Evolutionary conservation across 2,113 vertebrate genomes (phyloP), one percentile per base, ranked within the genome.

Genomic region (Myodes glareolus): DNA sequence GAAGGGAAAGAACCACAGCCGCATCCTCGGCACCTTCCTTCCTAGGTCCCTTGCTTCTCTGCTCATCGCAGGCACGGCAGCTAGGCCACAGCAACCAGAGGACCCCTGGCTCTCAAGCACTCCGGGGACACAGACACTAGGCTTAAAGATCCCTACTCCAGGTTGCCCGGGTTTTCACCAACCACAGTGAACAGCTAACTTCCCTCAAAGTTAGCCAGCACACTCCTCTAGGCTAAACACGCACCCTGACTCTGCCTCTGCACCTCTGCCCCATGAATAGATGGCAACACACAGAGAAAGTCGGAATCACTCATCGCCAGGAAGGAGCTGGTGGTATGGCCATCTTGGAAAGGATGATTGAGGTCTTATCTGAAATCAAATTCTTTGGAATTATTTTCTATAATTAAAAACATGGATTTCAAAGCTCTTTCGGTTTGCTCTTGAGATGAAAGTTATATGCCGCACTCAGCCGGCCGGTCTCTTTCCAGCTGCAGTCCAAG

Each of bases 361-460:
- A 47, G 58, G n/a, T 93, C 82, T 91, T 87, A 70, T 75, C 73
- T 92, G 92, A 95, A 94, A 93, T 88, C 92, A 29, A 77, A 97
- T 76, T 72, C 96, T 87, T 11, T 1, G 61, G 70, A 50, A 73
- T 88, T 67, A 52, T 90, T 80, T 92, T 90, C 96, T 47, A 52
- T 42, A 47, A 84, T 75, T 47, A 67, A 87, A 91, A 94, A 86
- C 78, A 73, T 4, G 42, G n/a, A 78, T 73, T 67, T 77, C 93
- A 55, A 25, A 75, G 95, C 31, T 58, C 42, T 16, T 27, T 12
- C 3, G 1, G 61, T 58, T 82, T 39, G 19, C 47, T 42, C 94
- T 42, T 2, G 25, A 95, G 88, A 90, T 70, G 90, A 96, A 91
- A 97, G 36, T n/a, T 31, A 75, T 55, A 63, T 13, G 23, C 39